Evolutionary conservation across 1,140 invertebrate genomes (phyloP).

Genomic region (Drosophila micromelanica): DNA sequence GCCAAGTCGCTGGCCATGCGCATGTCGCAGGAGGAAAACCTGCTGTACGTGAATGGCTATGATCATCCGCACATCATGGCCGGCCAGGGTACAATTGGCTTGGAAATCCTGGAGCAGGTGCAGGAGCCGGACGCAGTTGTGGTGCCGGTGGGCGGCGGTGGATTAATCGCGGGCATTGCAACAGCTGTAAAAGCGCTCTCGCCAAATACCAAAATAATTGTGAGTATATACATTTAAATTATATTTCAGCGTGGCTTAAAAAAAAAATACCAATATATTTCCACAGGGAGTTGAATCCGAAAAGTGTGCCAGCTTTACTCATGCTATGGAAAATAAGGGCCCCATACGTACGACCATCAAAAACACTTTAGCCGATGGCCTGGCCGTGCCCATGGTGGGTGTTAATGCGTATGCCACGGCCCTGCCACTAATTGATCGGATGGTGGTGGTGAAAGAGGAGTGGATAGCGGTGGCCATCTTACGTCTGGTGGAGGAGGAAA

Average conservation of each 20-base stretch:
- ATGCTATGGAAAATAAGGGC: constrained; percentile 89
- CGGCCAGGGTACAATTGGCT: constrained; percentile 95
- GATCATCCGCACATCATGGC: constrained; percentile 97
- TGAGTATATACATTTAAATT: constrained; percentile 84
- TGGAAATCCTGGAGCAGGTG: constrained; percentile 96
- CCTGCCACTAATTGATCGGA: constrained; percentile 91
- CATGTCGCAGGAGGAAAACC: constrained; percentile 88
- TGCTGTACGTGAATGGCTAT: constrained; percentile 92
- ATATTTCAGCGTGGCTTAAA: too few relatives aligned
- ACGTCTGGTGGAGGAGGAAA: constrained; percentile 94
- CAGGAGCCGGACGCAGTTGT: constrained; percentile 90
- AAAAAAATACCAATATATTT: too few relatives aligned
- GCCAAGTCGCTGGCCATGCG: constrained; percentile 91
- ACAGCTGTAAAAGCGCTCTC: constrained; percentile 94
- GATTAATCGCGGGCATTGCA: constrained; percentile 94
- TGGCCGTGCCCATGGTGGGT: constrained; percentile 95
- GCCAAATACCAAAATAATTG: constrained; percentile 91
- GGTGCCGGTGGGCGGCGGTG: constrained; percentile 95
- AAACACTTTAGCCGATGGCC: constrained; percentile 94
- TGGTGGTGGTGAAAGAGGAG: constrained; percentile 93
- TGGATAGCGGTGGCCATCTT: constrained; percentile 96
- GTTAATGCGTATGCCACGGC: constrained; percentile 94
- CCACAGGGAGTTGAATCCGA: constrained; percentile 95
- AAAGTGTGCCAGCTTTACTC: constrained; percentile 92
- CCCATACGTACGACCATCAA: constrained; percentile 89